phyloP scores from a whole-genome alignment of 2,113 vertebrate genomes.

The Brachionichthys hirsutus region DNA sequence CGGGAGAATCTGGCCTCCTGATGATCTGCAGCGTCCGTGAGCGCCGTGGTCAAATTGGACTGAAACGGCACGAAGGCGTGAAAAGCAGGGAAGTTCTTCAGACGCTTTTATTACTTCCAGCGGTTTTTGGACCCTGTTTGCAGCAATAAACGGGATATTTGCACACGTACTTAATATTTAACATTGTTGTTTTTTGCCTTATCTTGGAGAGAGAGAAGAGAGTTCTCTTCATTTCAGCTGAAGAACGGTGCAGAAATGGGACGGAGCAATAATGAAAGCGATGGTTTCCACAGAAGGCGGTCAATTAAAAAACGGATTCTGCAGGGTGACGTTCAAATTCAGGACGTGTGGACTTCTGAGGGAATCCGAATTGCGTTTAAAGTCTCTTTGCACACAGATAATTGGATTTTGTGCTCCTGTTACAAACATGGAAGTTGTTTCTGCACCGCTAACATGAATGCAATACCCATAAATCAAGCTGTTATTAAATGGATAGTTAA shows the following conservation, averaged over 20 bases:
- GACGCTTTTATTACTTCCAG: neutral
- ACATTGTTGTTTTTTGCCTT: neutral
- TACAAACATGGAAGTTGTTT: neutral
- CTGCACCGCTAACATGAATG: neutral
- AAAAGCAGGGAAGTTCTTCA: neutral
- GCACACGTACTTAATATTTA: neutral
- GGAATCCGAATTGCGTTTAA: slow-evolving; percentile 10
- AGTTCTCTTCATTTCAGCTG: neutral
- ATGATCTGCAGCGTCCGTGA: neutral
- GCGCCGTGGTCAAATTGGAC: neutral
- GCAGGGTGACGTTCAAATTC: slow-evolving; percentile 17
- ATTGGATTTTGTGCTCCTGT: no score
- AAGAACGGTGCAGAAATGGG: slow-evolving; percentile 22
- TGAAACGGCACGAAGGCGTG: neutral
- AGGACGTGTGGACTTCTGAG: slow-evolving; percentile 6
- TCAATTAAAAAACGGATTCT: slow-evolving; percentile 44
- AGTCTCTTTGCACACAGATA: slow-evolving; percentile 21
- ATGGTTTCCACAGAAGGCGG: slow-evolving; percentile 26
- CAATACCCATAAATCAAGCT: neutral
- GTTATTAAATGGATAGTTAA: slow-evolving; percentile 1
- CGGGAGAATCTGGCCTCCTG: neutral
- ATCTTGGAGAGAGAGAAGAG: slow-evolving; percentile 1
- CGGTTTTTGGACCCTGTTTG: neutral
- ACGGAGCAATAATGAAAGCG: slow-evolving; percentile 35
- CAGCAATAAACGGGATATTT: neutral